Base-by-base conservation (phyloP, 1,140 invertebrate species). In the Centruroides sculpturatus region DNA sequence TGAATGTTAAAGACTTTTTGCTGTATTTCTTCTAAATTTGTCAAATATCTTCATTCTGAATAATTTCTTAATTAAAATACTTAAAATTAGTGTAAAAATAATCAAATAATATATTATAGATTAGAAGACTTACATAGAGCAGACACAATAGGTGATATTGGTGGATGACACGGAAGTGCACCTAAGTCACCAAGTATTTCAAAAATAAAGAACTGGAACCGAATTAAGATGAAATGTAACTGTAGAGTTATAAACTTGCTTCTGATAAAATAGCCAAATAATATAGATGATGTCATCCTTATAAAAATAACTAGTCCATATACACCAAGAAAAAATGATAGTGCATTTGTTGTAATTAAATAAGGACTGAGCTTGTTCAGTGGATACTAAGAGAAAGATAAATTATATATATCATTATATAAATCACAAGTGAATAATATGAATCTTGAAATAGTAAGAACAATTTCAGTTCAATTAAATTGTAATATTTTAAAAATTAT, bases 181-280 rank as follows among this genome's bases (percentile, higher is more conserved):
- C 60, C 63, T 7, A 64, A 50, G 23, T 59, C 47, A 6, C 59
- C 63, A 12, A 64, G 56, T 9, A 59, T 61, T 34, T 64, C 63
- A 49, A 64, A 64, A 35, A 59, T 58, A 23, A 64, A 61, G 59
- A 64, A 64, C 46, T 64, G 63, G 56, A 64, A 64, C 55, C 63
- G 63, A 13, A 64, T 57, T n/a, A 64, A 48, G 41, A 64, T 64
- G 59, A 64, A 64, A 56, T 64, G 63, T 13, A 64, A 46, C 35
- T 64, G 63, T n/a, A 64, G 23, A 36, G 60, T 59, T 3, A 61
- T 46, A 55, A 64, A 64, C 55, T 64, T 64, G 51, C 63, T 59
- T 55, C 59, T 55, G 36, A 64, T 61, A 55, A 60, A 59, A 34
- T 60, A 64, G 35, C 63, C 63, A n/a, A 23, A 51, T n/a, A 64